Percentiles rank a stretch among this genome's conserved stretches.
Evolutionary conservation across 2,888 invertebrate species (phyloP).

Genomic region (Cyclophora albipunctata): DNA sequence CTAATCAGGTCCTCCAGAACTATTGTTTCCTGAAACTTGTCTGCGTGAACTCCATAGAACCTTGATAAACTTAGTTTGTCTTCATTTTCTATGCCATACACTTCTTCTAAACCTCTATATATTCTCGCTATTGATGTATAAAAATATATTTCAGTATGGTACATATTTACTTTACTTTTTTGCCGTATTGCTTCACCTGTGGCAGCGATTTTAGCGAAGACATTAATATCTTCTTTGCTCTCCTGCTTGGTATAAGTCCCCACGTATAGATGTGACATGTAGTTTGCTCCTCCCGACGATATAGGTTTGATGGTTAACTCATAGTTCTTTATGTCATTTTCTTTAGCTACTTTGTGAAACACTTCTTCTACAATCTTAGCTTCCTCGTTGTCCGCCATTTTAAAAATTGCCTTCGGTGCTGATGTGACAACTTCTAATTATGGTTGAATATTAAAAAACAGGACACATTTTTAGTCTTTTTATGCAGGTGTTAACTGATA

Average conservation of each 20-base stretch:
- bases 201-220: slow-evolving; percentile 45
- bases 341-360: slow-evolving; percentile 18
- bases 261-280: slow-evolving; percentile 27
- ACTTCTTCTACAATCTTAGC: slow-evolving; percentile 5
- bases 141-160: slow-evolving; percentile 33
- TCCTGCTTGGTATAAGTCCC: slow-evolving; percentile 15
- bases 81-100: slow-evolving; percentile 26
- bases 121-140: slow-evolving; percentile 33
- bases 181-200: slow-evolving; percentile 33
- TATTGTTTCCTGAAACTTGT: slow-evolving; percentile 7
- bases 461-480: no score
- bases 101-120: slow-evolving; percentile 32
- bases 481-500: no score
- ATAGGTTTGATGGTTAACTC: slow-evolving; percentile 19
- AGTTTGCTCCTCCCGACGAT: slow-evolving; percentile 34
- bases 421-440: background rate
- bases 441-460: no score
- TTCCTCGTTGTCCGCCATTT: slow-evolving; percentile 9
- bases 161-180: slow-evolving; percentile 23
- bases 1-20: slow-evolving; percentile 36
- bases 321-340: slow-evolving; percentile 21
- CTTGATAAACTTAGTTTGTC: slow-evolving; percentile 33
- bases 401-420: background rate
- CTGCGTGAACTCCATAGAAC: slow-evolving; percentile 31
- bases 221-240: slow-evolving; percentile 18